phyloP scores from a whole-genome alignment of 2,888 invertebrate genomes.

The Noctua pronuba region DNA sequence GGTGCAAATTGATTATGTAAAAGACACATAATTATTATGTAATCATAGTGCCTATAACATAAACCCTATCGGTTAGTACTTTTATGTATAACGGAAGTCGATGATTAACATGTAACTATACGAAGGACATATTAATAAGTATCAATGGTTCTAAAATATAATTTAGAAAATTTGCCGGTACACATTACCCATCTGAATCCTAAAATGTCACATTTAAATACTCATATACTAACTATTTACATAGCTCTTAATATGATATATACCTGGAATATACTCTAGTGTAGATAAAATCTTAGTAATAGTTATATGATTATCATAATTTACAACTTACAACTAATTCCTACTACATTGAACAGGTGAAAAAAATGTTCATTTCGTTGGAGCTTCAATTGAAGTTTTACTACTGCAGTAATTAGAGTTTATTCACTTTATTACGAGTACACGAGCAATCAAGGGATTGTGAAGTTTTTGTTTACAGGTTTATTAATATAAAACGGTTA shows the following conservation, averaged over 20 bases:
- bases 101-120: not conserved
- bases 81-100: not conserved
- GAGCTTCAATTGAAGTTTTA: constrained; percentile 42
- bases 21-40: not conserved
- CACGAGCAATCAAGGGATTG: constrained; percentile 35
- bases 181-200: not conserved
- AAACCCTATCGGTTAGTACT: not conserved
- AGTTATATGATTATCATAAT: constrained; percentile 55
- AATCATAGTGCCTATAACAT: not conserved
- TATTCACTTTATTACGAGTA: constrained; percentile 36
- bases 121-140: not conserved
- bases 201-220: constrained; percentile 43
- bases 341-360: constrained; percentile 22
- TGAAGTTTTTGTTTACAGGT: constrained; percentile 31
- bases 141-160: not conserved
- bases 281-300: constrained; percentile 43
- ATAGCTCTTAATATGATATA: constrained; percentile 33
- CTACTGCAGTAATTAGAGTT: constrained; percentile 45
- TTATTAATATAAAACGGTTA: constrained; percentile 29
- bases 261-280: constrained; percentile 57
- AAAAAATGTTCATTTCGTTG: constrained; percentile 16
- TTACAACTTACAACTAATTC: constrained; percentile 36
- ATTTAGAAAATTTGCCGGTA: not conserved
- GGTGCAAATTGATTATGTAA: not conserved
- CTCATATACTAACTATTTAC: constrained; percentile 52